Conservation (phyloP, 92 coral and sea anemone genomes). For the Galaxea fascicularis region DNA sequence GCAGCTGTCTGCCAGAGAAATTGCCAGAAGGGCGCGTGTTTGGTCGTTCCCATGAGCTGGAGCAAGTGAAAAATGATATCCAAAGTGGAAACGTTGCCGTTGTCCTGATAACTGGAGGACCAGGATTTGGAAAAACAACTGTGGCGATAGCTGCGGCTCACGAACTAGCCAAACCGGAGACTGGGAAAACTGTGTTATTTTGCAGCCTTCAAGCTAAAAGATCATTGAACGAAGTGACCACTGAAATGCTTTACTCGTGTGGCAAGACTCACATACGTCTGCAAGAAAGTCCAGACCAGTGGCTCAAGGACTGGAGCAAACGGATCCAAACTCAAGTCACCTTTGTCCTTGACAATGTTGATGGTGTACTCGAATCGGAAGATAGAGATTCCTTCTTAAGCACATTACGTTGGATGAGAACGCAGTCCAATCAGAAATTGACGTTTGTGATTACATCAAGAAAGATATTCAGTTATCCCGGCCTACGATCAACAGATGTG, state of each 20-base stretch:
- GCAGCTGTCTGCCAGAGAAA: conserved; percentile 30
- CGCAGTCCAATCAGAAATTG: conserved; percentile 25
- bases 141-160: conserved; percentile 18
- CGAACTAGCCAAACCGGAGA: background rate
- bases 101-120: conserved; percentile 55
- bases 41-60: conserved; percentile 35
- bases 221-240: conserved; percentile 5
- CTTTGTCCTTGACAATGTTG: conserved; percentile 40
- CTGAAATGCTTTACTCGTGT: conserved; percentile 21
- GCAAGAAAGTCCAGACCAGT: conserved; percentile 26
- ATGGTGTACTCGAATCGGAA: conserved; percentile 22
- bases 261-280: conserved; percentile 19
- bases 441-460: conserved; percentile 49
- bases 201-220: conserved; percentile 10
- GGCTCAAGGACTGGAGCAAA: conserved; percentile 56
- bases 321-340: background rate
- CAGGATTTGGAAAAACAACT: conserved; percentile 57
- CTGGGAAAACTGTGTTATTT: conserved; percentile 3
- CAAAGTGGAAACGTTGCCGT: background rate
- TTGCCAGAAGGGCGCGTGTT: conserved; percentile 18
- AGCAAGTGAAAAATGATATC: background rate
- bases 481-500: background rate
- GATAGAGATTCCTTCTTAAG: conserved; percentile 16
- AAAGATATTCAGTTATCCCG: background rate
- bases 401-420: conserved; percentile 28